phyloP scores from a whole-genome alignment of 1,140 invertebrate genomes.

The Apis mellifera region DNA sequence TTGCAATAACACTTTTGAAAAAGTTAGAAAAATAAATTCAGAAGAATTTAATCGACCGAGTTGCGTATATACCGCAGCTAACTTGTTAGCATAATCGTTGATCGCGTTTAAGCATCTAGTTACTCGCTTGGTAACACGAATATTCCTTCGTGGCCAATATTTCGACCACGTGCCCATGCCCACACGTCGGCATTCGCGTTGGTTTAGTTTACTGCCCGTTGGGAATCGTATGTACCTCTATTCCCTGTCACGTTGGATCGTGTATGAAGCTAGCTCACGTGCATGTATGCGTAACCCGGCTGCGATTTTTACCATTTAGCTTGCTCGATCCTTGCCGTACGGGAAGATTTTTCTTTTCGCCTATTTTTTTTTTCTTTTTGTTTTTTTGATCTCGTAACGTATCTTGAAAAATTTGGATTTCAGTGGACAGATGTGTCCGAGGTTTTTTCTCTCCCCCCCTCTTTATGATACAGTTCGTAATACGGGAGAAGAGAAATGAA shows the following conservation, averaged over 20 bases:
- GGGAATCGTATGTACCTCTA: constrained; percentile 48
- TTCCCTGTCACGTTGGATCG: constrained; percentile 50
- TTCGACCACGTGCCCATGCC: constrained; percentile 34
- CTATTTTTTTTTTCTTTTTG: no score
- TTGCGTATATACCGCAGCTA: background rate
- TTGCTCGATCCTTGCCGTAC: background rate
- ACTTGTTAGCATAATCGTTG: constrained; percentile 43
- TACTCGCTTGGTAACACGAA: background rate
- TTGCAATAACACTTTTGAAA: no score
- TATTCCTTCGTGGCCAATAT: constrained; percentile 33
- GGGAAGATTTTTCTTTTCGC: background rate
- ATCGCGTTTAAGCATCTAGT: constrained; percentile 13
- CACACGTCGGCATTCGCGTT: background rate
- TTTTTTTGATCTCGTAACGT: no score
- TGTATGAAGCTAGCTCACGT: background rate
- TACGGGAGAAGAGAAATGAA: no score
- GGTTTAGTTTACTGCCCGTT: constrained; percentile 48
- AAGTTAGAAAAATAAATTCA: no score
- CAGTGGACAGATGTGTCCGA: background rate
- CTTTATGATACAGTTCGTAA: no score
- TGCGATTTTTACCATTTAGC: background rate
- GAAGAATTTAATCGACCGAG: background rate
- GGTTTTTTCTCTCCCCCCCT: background rate
- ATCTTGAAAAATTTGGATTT: background rate
- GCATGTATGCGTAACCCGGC: background rate